phyloP scores from a whole-genome alignment of 2,797 vertebrate genomes.

The Melanotaenia nigrans region DNA sequence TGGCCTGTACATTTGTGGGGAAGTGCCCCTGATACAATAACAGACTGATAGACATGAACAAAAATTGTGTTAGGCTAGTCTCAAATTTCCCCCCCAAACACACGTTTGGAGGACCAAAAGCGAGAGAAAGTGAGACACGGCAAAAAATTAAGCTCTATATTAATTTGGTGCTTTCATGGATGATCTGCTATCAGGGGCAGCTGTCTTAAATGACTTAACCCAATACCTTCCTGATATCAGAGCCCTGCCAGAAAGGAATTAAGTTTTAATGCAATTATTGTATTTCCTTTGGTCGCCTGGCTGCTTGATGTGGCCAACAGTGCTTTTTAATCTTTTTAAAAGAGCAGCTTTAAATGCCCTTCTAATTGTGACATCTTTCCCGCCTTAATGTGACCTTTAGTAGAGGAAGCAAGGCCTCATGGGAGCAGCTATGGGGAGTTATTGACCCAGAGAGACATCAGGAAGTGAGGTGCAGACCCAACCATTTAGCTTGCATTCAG shows the following conservation, averaged over 20 bases:
- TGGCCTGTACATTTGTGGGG: constrained; percentile 96
- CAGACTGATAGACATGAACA: constrained; percentile 94
- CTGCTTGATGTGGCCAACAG: constrained; percentile 76
- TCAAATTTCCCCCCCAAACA: constrained; percentile 96
- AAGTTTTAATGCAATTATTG: constrained; percentile 89
- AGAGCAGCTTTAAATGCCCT: constrained; percentile 80
- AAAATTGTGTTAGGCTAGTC: constrained; percentile 95
- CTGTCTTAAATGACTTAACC: constrained; percentile 91
- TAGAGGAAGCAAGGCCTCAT: constrained; percentile 67
- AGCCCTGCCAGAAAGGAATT: constrained; percentile 82
- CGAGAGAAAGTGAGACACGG: constrained; percentile 70
- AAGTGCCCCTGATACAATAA: constrained; percentile 99
- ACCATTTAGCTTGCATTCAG: constrained; percentile 57
- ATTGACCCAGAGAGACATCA: constrained; percentile 74
- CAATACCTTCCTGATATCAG: constrained; percentile 87
- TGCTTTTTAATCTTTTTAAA: constrained; percentile 84
- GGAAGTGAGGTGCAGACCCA: constrained; percentile 66
- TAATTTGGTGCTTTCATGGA: constrained; percentile 95
- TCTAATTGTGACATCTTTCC: constrained; percentile 85
- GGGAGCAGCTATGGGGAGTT: constrained; percentile 74
- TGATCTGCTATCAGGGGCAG: constrained; percentile 91
- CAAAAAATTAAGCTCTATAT: constrained; percentile 97
- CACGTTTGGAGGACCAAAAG: constrained; percentile 85
- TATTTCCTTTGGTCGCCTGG: constrained; percentile 79
- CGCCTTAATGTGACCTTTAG: constrained; percentile 82